phyloP scores from a whole-genome alignment of 2,888 invertebrate species.

The Polydrusus cervinus region DNA sequence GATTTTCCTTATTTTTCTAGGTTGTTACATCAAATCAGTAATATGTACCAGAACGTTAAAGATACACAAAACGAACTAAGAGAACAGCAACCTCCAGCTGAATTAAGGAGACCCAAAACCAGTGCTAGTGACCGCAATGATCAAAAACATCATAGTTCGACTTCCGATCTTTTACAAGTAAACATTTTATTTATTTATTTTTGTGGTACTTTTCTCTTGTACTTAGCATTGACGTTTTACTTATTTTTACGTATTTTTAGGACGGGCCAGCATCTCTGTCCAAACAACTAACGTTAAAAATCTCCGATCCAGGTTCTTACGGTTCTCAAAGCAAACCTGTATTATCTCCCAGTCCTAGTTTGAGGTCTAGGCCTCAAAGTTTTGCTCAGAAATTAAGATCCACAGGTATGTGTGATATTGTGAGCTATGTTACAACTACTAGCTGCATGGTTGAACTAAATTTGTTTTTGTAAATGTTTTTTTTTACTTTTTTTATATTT shows the following conservation, averaged over 20 bases:
- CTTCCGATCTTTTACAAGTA: constrained; percentile 72
- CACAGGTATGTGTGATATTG: constrained; percentile 78
- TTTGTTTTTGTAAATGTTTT: too few relatives aligned
- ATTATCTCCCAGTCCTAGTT: constrained; percentile 75
- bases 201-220: too few relatives aligned
- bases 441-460: too few relatives aligned
- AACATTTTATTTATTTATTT: neutral
- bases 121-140: constrained; percentile 70
- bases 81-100: constrained; percentile 78
- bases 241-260: constrained; percentile 57
- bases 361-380: constrained; percentile 83
- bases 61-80: constrained; percentile 94
- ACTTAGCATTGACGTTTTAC: too few relatives aligned
- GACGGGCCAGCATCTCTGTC: constrained; percentile 74
- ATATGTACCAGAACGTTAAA: constrained; percentile 97
- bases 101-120: constrained; percentile 69
- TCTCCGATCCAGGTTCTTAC: constrained; percentile 69
- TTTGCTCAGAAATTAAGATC: constrained; percentile 91
- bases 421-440: too few relatives aligned
- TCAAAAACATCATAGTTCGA: constrained; percentile 72
- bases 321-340: constrained; percentile 68
- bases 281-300: constrained; percentile 70
- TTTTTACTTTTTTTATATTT: too few relatives aligned
- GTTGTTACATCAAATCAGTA: constrained; percentile 95
- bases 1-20: constrained; percentile 66